Conservation (phyloP, 2,113 vertebrate species). For the Nicator chloris region DNA sequence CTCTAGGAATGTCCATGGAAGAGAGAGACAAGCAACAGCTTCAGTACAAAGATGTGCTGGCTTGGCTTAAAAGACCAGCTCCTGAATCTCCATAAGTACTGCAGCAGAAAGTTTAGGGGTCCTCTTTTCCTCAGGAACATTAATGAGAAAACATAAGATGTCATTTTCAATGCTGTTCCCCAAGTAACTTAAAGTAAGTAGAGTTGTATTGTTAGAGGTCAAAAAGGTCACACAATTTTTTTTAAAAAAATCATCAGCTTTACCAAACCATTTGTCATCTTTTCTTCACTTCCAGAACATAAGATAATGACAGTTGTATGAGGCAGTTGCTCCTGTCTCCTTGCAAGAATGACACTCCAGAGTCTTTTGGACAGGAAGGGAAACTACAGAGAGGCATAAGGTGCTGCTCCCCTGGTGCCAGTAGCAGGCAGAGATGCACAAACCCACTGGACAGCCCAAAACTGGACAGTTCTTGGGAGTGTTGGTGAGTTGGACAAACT, state of each 20-base stretch:
- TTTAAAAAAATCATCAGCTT: not conserved
- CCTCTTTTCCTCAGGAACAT: not conserved
- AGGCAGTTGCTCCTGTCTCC: not conserved
- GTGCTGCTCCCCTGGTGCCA: accelerated
- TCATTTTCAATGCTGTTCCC: not conserved
- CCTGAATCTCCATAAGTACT: not conserved
- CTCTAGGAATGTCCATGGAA: not conserved
- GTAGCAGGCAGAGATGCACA: not conserved
- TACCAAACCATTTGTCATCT: not conserved
- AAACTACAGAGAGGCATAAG: not conserved
- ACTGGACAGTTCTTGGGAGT: accelerated
- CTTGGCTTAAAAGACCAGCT: not conserved
- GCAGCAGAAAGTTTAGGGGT: not conserved
- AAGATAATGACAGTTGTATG: not conserved
- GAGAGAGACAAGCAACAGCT: not conserved
- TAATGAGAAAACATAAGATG: not conserved
- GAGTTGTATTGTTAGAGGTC: not conserved
- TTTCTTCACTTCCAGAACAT: not conserved
- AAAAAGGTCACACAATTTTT: not conserved
- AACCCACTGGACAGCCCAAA: not conserved
- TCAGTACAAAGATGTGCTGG: not conserved
- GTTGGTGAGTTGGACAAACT: not conserved
- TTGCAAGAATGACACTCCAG: accelerated
- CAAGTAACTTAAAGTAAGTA: not conserved
- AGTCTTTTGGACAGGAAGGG: not conserved